Percentiles rank a stretch among this genome's conserved stretches.
These are phyloP conservation scores for Euplagia quadripunctaria DNA, from an alignment of 2,888 invertebrate species.

Conservation along the genomic window DNA sequence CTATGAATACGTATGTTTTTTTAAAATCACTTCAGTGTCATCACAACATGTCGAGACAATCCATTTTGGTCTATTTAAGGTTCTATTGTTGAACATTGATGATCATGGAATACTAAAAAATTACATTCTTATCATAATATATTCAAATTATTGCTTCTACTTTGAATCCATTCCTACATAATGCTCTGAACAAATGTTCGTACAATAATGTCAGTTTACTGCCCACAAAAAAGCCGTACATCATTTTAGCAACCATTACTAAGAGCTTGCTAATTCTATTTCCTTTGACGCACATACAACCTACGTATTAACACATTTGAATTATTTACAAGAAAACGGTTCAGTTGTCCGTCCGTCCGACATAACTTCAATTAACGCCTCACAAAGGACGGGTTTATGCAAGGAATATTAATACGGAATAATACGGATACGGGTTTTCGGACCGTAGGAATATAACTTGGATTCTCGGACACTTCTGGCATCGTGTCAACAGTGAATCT, in stretches of 20 bases:
- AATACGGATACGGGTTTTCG: slow-evolving; percentile 15
- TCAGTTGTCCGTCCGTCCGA: slow-evolving; percentile 37
- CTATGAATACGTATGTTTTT: no score
- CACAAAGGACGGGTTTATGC: slow-evolving; percentile 55
- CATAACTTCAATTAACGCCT: slow-evolving; percentile 68
- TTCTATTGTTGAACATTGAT: no score
- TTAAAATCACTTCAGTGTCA: no score
- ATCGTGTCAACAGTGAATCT: neutral
- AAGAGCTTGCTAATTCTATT: slow-evolving; percentile 26
- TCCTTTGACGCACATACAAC: slow-evolving; percentile 27
- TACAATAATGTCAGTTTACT: slow-evolving; percentile 2
- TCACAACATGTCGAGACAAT: no score
- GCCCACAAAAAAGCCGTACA: slow-evolving; percentile 4
- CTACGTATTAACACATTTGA: slow-evolving; percentile 47
- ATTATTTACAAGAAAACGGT: slow-evolving; percentile 62
- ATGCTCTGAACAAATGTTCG: neutral
- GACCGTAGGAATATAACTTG: slow-evolving; percentile 8
- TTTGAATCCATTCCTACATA: neutral
- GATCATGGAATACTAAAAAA: no score
- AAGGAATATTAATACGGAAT: slow-evolving; percentile 33
- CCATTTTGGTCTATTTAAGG: no score
- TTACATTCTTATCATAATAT: no score
- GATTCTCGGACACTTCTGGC: neutral
- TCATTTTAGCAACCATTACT: slow-evolving; percentile 14
- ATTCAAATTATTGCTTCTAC: no score